Conservation (phyloP, 2,888 invertebrate genomes). For the Eupeodes luniger region DNA sequence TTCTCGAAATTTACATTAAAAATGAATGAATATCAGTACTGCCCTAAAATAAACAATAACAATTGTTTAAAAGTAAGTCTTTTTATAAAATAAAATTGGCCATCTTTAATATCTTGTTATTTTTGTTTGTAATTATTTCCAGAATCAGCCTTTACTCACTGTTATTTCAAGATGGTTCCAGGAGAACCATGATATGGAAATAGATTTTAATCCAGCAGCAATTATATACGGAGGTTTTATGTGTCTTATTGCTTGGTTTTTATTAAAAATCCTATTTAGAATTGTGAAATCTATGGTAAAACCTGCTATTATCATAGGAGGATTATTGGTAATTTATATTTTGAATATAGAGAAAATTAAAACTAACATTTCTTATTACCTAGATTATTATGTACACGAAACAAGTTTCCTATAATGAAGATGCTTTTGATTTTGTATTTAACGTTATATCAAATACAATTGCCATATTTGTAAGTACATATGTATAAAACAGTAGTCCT, state of each 20-base stretch:
- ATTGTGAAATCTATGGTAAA: conserved; percentile 46
- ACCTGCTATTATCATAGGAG: conserved; percentile 41
- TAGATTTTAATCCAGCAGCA: conserved; percentile 23
- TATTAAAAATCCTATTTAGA: conserved; percentile 54
- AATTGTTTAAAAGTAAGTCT: too few relatives aligned
- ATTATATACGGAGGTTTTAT: conserved; percentile 35
- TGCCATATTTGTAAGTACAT: conserved; percentile 10
- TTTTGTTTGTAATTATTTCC: neutral
- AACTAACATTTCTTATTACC: neutral
- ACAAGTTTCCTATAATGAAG: conserved; percentile 22
- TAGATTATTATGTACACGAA: conserved; percentile 36
- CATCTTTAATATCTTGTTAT: too few relatives aligned
- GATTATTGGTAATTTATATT: conserved; percentile 24
- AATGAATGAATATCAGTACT: too few relatives aligned
- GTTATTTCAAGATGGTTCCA: conserved; percentile 59
- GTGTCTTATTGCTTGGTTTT: conserved; percentile 40
- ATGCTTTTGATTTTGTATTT: neutral
- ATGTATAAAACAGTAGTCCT: too few relatives aligned
- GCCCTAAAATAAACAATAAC: too few relatives aligned
- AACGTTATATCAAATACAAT: conserved; percentile 13
- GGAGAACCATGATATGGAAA: conserved; percentile 46
- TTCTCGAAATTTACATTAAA: too few relatives aligned
- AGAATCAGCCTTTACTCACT: conserved; percentile 35
- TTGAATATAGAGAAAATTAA: neutral
- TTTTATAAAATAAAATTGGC: too few relatives aligned